phyloP scores from a whole-genome alignment of 2,888 invertebrate species.

The Limulus polyphemus region DNA sequence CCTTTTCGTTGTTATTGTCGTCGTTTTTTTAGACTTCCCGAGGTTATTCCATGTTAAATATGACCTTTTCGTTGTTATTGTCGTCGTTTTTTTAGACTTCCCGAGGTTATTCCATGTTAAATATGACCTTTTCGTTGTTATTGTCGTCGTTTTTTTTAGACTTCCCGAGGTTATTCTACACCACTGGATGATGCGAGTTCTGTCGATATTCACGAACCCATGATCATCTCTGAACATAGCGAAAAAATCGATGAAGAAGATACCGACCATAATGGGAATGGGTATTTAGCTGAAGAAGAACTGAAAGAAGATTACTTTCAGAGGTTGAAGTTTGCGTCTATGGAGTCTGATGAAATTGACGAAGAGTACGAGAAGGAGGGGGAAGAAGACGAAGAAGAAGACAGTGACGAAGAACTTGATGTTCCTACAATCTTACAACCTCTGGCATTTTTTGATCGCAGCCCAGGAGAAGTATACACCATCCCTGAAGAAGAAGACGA shows the following conservation, averaged over 20 bases:
- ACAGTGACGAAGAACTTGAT: constrained; percentile 3
- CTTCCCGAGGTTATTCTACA: no score
- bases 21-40: no score
- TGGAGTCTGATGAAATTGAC: background rate
- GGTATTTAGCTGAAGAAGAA: constrained; percentile 10
- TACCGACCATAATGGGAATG: constrained; percentile 10
- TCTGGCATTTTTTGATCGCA: constrained; percentile 20
- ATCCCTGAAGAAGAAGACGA: constrained; percentile 43
- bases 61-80: no score
- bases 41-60: no score
- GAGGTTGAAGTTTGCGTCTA: no score
- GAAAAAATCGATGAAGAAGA: constrained; percentile 3
- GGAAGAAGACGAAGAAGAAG: constrained; percentile 9
- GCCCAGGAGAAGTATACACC: constrained; percentile 42
- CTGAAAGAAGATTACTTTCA: no score
- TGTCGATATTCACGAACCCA: background rate
- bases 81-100: no score
- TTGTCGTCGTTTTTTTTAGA: no score
- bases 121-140: no score
- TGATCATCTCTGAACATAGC: background rate
- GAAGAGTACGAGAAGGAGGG: constrained; percentile 3
- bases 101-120: no score
- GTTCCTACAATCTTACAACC: background rate
- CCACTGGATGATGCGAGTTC: no score
- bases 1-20: no score